A percentile compares a stretch with the other conserved stretches of the same genome.
Conservation (phyloP, 2,113 vertebrate species). For the Daphoenositta chrysoptera region DNA sequence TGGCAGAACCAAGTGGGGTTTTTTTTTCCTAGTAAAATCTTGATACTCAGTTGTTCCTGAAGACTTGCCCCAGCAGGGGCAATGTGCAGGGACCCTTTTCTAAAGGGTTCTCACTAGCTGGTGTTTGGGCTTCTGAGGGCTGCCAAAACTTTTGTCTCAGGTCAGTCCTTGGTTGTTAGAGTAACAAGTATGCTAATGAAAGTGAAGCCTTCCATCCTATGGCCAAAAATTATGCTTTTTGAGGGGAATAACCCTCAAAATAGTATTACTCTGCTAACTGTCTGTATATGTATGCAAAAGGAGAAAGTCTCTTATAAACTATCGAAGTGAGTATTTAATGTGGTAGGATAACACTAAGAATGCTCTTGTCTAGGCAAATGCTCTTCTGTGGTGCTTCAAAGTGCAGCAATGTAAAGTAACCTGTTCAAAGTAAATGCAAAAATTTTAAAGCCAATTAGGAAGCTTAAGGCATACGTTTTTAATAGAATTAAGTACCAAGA, state of each 20-base stretch:
- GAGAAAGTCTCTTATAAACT: neutral
- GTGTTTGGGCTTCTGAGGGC: neutral
- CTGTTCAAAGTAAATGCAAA: neutral
- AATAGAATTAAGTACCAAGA: neutral
- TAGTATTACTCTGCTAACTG: neutral
- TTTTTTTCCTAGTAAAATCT: neutral
- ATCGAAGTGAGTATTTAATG: neutral
- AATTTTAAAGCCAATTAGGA: neutral
- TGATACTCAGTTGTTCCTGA: neutral
- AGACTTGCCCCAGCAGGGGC: neutral
- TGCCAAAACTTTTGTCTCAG: neutral
- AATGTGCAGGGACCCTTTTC: neutral
- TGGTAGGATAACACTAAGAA: neutral
- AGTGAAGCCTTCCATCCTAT: neutral
- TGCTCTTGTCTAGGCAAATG: neutral
- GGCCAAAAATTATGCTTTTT: neutral
- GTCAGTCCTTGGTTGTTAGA: neutral
- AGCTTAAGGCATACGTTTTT: neutral
- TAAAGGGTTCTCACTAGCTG: neutral
- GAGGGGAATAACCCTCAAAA: neutral
- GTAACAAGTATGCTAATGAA: neutral
- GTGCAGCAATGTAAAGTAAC: neutral
- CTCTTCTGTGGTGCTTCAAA: neutral
- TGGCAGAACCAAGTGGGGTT: accelerated
- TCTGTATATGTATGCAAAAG: neutral